Base-by-base conservation (phyloP, 2,888 invertebrate species). In the Crossocerus cetratus region DNA sequence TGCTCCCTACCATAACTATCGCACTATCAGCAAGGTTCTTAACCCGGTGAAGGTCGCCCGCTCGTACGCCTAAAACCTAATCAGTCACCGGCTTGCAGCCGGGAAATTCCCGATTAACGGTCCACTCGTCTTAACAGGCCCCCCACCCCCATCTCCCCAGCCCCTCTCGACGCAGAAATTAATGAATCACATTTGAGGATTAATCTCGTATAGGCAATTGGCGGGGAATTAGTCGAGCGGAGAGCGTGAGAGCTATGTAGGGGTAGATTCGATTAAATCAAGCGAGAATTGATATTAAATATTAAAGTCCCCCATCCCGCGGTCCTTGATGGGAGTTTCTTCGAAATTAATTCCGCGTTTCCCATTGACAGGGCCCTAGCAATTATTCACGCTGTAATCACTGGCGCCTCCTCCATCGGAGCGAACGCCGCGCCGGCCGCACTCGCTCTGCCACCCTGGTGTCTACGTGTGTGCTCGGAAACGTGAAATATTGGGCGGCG, bases 201-300 rank as follows among this genome's bases (percentile, higher is more conserved):
- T 62, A 68, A 74, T 74, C 73, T 4, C 66, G 60, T 63, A 69
- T 14, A 2, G 54, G 65, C 69, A 73, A 75, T 75, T 69, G 58
- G 16, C 49, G 61, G 43, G 57, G 74, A 75, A 73, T 75, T 69
- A 69, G 45, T 62, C 44, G 54, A 65, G 60, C 32, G 57, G 61
- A 62, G 65, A 73, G 42, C 60, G 16, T 44, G 62, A 43, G 43
- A 13, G 8, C 11, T 32, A 32, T 32, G 11, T 32, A 8, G 58
- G 58, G 63, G 49, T 63, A 66, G 49, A 21, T 20, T 64, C 62
- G 8, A 21, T 44, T 45, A 54, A 64, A 56, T 55, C 53, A 8
- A 18, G 23, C 44, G n/a, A 44, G 22, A 22, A 55, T 55, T 16
- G 49, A 49, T 14, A 49, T 16, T 14, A 49, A 16, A 49, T 49